A percentile compares a stretch with the other conserved stretches of the same genome.
Evolutionary conservation across 2,888 invertebrate species (phyloP).

Genomic region (Isoperla grammatica): DNA sequence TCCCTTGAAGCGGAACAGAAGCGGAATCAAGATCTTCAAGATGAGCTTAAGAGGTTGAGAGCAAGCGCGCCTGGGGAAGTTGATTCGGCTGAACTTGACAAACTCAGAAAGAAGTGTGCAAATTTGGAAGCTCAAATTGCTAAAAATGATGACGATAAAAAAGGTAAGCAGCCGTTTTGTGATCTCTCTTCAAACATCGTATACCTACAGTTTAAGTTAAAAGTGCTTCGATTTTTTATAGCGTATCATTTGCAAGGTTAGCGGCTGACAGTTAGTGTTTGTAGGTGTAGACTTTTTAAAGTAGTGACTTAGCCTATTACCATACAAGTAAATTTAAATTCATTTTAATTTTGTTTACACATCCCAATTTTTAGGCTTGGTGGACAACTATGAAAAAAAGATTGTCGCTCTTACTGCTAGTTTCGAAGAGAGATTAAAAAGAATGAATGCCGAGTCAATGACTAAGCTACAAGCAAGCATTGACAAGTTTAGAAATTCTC

Average conservation of each 20-base stretch:
- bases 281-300: too few species aligned
- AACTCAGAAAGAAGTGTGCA: conserved; percentile 1
- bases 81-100: not conserved
- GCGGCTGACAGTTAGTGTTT: too few species aligned
- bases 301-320: too few species aligned
- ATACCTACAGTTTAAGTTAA: too few species aligned
- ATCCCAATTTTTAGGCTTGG: not conserved
- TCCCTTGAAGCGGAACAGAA: not conserved
- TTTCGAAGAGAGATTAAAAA: not conserved
- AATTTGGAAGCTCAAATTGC: not conserved
- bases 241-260: too few species aligned
- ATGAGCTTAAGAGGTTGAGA: not conserved
- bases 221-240: too few species aligned
- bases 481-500: not conserved
- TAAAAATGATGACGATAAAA: conserved; percentile 1
- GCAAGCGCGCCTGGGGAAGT: not conserved
- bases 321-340: too few species aligned
- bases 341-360: not conserved
- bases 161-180: not conserved
- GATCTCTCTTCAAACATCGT: not conserved
- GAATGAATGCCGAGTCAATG: not conserved
- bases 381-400: not conserved
- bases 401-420: not conserved
- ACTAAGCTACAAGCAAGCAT: not conserved
- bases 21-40: not conserved